Evolutionary conservation across 2,888 invertebrate species (phyloP).

Genomic region (Mystacides longicornis): DNA sequence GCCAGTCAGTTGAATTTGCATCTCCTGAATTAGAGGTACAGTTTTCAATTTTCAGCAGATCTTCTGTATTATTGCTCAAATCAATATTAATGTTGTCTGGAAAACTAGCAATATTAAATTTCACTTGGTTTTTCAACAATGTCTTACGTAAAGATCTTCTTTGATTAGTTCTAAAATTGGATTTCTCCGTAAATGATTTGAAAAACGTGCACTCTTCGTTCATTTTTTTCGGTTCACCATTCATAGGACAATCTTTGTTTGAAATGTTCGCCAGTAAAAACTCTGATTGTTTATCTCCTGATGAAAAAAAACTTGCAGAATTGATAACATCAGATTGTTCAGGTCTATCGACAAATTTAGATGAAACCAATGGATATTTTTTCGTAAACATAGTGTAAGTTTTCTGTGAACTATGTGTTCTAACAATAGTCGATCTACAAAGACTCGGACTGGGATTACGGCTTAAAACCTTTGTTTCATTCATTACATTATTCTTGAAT

Average conservation of each 20-base stretch:
- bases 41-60: neutral
- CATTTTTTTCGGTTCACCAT: too few species aligned
- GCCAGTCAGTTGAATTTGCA: conserved; percentile 16
- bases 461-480: neutral
- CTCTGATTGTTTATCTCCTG: neutral
- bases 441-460: conserved; percentile 13
- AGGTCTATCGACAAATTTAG: neutral
- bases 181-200: too few species aligned
- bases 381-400: neutral
- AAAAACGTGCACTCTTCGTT: too few species aligned
- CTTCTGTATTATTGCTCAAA: neutral
- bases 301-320: conserved; percentile 16
- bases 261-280: conserved; percentile 21
- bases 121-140: conserved; percentile 6
- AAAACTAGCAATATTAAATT: neutral
- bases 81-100: neutral
- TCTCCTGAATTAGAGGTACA: neutral
- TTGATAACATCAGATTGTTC: neutral
- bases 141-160: conserved; percentile 12
- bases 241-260: too few species aligned
- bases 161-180: neutral
- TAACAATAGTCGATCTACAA: conserved; percentile 17
- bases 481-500: conserved; percentile 3
- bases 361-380: neutral
- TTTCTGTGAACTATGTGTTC: conserved; percentile 12